phyloP scores from a whole-genome alignment of 37 sponge, comb jelly and placozoan species.

The Corticium candelabrum region DNA sequence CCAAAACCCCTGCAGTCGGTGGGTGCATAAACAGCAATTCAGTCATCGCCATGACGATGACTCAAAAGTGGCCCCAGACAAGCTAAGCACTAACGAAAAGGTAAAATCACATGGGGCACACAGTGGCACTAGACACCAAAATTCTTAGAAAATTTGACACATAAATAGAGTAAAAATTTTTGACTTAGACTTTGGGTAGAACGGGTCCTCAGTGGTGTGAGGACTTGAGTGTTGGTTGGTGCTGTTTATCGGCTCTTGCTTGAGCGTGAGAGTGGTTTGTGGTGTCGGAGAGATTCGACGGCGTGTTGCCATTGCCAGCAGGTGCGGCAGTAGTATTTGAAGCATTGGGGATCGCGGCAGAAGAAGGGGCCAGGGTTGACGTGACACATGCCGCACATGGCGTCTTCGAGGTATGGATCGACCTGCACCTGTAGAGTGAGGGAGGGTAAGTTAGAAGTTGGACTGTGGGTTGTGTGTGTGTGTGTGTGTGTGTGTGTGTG shows the following conservation, averaged over 20 bases:
- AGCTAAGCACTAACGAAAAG: too few species aligned
- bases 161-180: constrained; percentile 13
- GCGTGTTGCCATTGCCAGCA: constrained; percentile 99
- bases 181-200: not conserved
- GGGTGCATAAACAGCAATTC: too few species aligned
- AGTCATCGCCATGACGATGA: too few species aligned
- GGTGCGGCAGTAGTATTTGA: constrained; percentile 94
- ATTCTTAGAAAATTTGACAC: too few species aligned
- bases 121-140: not conserved
- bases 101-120: too few species aligned
- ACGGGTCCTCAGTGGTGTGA: too few species aligned
- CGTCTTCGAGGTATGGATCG: constrained; percentile 96
- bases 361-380: constrained; percentile 90
- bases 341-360: constrained; percentile 90
- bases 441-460: too few species aligned
- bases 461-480: too few species aligned
- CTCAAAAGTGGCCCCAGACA: too few species aligned
- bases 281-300: constrained; percentile 67
- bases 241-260: constrained; percentile 40
- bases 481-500: too few species aligned
- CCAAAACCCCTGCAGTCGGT: too few species aligned
- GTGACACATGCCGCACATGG: constrained; percentile 83
- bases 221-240: too few species aligned
- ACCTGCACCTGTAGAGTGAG: constrained; percentile 95
- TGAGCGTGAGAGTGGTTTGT: constrained; percentile 82